Conservation (phyloP, 2,797 vertebrate genomes). For the Aeoliscus strigatus region DNA sequence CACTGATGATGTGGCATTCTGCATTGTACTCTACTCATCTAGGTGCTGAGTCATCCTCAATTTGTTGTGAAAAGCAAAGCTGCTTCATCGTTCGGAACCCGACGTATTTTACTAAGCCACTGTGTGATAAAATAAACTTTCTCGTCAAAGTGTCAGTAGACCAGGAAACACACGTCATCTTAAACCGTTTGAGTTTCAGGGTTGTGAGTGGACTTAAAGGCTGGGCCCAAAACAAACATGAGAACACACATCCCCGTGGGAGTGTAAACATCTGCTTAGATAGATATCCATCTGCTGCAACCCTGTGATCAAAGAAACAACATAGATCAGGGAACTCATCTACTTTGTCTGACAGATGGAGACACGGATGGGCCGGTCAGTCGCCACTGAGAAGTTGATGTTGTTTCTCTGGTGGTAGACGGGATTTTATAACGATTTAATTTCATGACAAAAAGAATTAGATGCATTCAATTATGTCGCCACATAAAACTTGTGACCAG, state of each 20-base stretch:
- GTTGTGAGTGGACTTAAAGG: background rate
- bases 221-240: slow-evolving; percentile 5
- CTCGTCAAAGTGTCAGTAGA: too few species aligned
- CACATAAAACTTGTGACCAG: too few species aligned
- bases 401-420: background rate
- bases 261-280: background rate
- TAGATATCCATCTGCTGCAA: background rate
- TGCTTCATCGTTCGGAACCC: too few species aligned
- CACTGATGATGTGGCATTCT: too few species aligned
- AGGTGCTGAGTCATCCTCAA: too few species aligned
- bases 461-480: too few species aligned
- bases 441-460: background rate
- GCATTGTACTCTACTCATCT: too few species aligned
- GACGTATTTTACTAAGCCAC: too few species aligned
- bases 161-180: background rate
- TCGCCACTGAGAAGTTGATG: slow-evolving; percentile 5
- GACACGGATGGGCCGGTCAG: background rate
- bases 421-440: background rate
- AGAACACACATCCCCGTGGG: background rate
- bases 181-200: too few species aligned
- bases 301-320: slow-evolving; percentile 1
- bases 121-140: too few species aligned
- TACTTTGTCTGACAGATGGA: slow-evolving; percentile 12
- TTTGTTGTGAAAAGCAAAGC: too few species aligned
- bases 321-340: background rate